Evolutionary conservation across 2,113 vertebrate species (phyloP).

Genomic region (Meles meles): DNA sequence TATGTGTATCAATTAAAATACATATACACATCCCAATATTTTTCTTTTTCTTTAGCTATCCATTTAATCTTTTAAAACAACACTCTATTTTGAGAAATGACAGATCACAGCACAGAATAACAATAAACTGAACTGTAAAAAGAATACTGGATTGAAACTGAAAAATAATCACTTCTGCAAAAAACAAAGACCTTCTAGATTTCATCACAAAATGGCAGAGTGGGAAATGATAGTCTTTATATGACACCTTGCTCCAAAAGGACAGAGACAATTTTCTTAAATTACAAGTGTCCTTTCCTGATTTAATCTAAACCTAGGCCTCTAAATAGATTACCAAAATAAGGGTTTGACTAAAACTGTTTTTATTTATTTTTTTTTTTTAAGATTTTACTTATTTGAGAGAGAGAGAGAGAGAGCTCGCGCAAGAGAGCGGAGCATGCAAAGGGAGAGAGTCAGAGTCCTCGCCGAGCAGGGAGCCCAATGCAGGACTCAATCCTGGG

Average conservation of each 20-base stretch:
- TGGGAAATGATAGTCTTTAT: background rate
- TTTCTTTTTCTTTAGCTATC: background rate
- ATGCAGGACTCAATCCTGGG: too few relatives aligned
- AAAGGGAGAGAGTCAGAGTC: too few relatives aligned
- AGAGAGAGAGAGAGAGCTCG: too few relatives aligned
- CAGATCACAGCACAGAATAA: background rate
- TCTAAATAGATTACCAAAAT: background rate
- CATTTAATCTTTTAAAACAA: background rate
- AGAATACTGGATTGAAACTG: background rate
- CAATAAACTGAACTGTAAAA: background rate
- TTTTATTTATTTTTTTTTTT: background rate
- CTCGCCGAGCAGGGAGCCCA: too few relatives aligned
- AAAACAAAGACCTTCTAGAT: background rate
- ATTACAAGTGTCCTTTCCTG: background rate
- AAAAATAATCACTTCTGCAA: conserved; percentile 12
- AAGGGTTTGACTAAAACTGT: background rate
- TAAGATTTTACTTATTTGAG: too few relatives aligned
- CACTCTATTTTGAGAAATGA: background rate
- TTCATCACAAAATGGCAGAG: background rate
- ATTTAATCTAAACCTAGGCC: background rate
- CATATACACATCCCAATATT: background rate
- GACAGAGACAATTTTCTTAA: background rate
- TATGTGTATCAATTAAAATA: background rate
- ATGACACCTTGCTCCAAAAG: background rate
- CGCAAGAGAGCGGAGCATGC: too few relatives aligned